These are phyloP conservation scores for Paracyclopina nana DNA, from an alignment of 1,140 invertebrate genomes.

Conservation along the genomic window DNA sequence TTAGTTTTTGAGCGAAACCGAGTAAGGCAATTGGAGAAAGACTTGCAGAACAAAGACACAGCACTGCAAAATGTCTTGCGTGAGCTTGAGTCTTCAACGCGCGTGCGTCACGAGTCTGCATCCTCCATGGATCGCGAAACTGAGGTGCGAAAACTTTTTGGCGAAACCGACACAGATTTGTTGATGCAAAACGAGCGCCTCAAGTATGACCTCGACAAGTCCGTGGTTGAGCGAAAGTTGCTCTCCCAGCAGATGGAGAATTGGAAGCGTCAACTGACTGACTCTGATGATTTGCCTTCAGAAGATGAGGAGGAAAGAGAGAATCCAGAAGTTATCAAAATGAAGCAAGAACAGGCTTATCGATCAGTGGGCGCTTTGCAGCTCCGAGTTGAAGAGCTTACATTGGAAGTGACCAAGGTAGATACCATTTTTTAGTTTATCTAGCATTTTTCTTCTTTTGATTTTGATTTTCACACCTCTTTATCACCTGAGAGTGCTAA, in stretches of 20 bases:
- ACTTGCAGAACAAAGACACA: not conserved
- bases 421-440: not conserved
- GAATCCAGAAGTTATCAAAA: not conserved
- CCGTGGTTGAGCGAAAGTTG: not conserved
- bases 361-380: constrained; percentile 8
- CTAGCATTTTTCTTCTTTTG: not conserved
- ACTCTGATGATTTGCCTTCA: not conserved
- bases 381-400: constrained; percentile 10
- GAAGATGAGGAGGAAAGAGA: not conserved
- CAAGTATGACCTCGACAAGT: constrained; percentile 11
- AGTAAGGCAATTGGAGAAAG: not conserved
- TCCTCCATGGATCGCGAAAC: not conserved
- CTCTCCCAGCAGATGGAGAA: not conserved
- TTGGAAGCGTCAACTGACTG: constrained; percentile 5
- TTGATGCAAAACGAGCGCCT: not conserved
- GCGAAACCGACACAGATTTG: not conserved
- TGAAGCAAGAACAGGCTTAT: not conserved
- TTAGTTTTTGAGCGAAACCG: not conserved
- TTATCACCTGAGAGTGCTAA: not conserved
- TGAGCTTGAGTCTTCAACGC: not conserved
- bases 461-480: not conserved
- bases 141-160: not conserved
- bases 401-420: constrained; percentile 13
- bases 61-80: not conserved
- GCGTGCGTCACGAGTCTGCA: not conserved